Percentiles rank a stretch among this genome's conserved stretches.
phyloP scores from a whole-genome alignment of 2,888 invertebrate species.

The Onthophagus sagittarius region DNA sequence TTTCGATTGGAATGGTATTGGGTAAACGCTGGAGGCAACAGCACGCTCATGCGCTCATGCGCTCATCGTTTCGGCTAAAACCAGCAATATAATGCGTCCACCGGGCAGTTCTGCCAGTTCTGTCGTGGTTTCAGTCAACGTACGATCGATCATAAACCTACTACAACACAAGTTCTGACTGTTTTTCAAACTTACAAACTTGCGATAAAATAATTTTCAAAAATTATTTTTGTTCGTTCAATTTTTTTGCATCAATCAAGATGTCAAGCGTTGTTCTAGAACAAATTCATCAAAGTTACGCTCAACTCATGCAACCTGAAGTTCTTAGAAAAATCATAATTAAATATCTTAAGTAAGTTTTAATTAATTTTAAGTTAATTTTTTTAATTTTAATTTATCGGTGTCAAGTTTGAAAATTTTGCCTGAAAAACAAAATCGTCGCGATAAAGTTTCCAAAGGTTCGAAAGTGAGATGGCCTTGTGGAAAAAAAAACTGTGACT shows the following conservation, averaged over 20 bases:
- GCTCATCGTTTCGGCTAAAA: too few species aligned
- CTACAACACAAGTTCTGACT: too few species aligned
- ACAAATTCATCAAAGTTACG: conserved; percentile 7
- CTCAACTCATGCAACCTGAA: conserved; percentile 18
- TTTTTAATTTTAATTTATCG: neutral
- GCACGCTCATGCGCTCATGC: too few species aligned
- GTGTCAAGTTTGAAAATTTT: neutral
- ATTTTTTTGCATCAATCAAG: conserved; percentile 4
- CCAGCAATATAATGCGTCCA: too few species aligned
- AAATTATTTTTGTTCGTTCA: neutral
- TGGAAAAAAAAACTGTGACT: neutral
- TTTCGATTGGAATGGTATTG: too few species aligned
- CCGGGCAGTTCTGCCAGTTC: too few species aligned
- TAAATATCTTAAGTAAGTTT: conserved; percentile 21
- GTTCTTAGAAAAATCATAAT: conserved; percentile 19
- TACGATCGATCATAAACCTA: too few species aligned
- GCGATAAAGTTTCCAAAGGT: neutral
- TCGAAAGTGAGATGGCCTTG: neutral
- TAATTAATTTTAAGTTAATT: conserved; percentile 6
- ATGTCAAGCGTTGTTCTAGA: conserved; percentile 10
- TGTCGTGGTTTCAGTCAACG: too few species aligned
- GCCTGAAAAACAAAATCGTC: neutral
- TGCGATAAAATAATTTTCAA: too few species aligned
- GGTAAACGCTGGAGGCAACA: too few species aligned
- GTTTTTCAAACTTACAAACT: too few species aligned